Evolutionary conservation across 1,140 invertebrate genomes (phyloP).

Genomic region (Copidosoma floridanum): DNA sequence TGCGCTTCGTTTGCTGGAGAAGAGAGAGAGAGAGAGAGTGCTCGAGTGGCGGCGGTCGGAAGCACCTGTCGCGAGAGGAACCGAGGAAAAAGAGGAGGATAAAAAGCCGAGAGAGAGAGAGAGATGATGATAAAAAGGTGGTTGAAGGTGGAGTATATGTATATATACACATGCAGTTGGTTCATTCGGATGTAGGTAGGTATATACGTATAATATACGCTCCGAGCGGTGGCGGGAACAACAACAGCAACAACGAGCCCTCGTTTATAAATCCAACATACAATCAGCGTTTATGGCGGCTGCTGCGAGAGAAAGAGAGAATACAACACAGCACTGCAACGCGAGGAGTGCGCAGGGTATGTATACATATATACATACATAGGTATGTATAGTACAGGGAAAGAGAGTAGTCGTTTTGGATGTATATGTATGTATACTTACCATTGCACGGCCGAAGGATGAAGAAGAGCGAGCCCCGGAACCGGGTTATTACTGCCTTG

Average conservation of each 20-base stretch:
- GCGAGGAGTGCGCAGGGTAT: no score
- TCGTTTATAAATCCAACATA: conserved; percentile 54
- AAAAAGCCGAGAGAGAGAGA: not conserved
- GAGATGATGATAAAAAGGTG: not conserved
- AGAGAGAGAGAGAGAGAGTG: not conserved
- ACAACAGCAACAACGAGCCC: conserved; percentile 22
- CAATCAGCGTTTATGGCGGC: conserved; percentile 49
- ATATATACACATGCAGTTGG: no score
- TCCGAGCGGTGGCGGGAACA: no score
- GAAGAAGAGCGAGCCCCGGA: conserved; percentile 32
- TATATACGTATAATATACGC: no score
- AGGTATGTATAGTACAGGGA: conserved; percentile 16
- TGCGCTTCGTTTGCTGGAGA: not conserved
- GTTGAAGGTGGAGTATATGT: conserved; percentile 15
- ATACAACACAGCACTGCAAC: no score
- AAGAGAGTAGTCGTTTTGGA: no score
- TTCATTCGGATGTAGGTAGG: no score
- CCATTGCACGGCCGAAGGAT: no score
- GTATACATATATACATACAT: no score
- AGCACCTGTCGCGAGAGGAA: conserved; percentile 44
- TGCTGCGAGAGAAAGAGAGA: no score
- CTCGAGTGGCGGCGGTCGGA: conserved; percentile 31
- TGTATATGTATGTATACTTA: no score
- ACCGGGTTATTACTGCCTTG: conserved; percentile 54
- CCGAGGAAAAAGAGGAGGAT: not conserved